Percentiles rank a stretch among this genome's conserved stretches.
Evolutionary conservation across 2,888 invertebrate genomes (phyloP).

Genomic region (Limnephilus auricula): DNA sequence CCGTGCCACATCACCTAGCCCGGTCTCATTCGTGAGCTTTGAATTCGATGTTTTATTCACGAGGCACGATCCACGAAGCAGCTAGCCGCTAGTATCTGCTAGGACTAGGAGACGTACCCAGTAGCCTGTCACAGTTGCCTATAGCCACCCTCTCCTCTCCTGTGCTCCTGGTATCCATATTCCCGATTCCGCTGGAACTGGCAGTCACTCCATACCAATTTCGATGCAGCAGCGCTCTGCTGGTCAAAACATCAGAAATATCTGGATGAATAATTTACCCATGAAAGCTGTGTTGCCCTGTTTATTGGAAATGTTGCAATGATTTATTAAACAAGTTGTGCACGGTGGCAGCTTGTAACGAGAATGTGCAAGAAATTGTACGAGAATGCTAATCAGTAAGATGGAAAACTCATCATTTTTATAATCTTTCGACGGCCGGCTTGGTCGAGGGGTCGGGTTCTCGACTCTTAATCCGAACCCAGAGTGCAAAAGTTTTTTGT

Average conservation of each 20-base stretch:
- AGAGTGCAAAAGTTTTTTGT: too few species aligned
- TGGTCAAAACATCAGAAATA: background rate
- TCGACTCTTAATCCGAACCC: too few species aligned
- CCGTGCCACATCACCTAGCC: background rate
- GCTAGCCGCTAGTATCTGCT: background rate
- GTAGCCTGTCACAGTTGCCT: background rate
- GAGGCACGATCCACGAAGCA: background rate
- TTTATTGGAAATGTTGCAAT: background rate
- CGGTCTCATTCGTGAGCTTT: slow-evolving; percentile 4
- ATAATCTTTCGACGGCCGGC: too few species aligned
- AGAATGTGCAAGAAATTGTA: too few species aligned
- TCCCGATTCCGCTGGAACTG: background rate
- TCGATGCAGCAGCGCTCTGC: background rate
- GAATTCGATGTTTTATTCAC: slow-evolving; percentile 12
- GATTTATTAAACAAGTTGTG: background rate
- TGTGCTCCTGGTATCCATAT: background rate
- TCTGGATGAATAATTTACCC: background rate
- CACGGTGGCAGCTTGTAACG: background rate
- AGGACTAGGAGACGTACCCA: background rate
- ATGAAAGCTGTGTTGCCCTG: background rate
- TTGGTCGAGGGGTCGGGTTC: too few species aligned
- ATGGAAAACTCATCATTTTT: too few species aligned
- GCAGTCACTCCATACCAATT: slow-evolving; percentile 10
- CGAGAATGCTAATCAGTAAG: too few species aligned
- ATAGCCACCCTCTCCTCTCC: too few species aligned